Conservation (phyloP, 1,140 invertebrate genomes). For the Pseudomyrmex dendroicus region DNA sequence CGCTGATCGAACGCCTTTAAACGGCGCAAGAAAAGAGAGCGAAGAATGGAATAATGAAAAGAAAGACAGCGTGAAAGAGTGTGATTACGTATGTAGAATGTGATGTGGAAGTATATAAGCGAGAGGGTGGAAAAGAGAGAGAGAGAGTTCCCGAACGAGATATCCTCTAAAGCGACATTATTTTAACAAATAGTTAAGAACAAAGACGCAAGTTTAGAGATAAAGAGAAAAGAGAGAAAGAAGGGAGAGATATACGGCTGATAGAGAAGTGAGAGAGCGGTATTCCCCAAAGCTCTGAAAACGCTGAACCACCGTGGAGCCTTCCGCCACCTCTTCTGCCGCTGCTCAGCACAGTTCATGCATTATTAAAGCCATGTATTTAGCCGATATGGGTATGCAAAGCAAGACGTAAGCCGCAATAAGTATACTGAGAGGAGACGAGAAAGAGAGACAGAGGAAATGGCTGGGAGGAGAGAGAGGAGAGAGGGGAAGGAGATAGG, state of each 20-base stretch:
- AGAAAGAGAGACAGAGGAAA: conserved; percentile 25
- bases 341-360: conserved; percentile 79
- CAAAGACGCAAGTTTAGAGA: conserved; percentile 24
- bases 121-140: conserved; percentile 11
- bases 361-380: conserved; percentile 83
- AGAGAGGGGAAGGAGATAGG: conserved; percentile 5
- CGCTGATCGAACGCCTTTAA: conserved; percentile 73
- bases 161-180: background rate
- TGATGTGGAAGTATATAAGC: no score
- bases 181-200: conserved; percentile 23
- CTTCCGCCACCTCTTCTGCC: conserved; percentile 78
- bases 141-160: conserved; percentile 24
- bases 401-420: conserved; percentile 82
- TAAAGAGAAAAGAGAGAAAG: conserved; percentile 11
- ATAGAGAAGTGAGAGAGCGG: conserved; percentile 41
- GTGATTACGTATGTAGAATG: background rate
- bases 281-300: conserved; percentile 67
- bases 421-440: conserved; percentile 75
- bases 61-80: conserved; percentile 28
- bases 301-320: conserved; percentile 79
- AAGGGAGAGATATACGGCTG: conserved; percentile 20
- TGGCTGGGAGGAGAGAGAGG: conserved; percentile 29
- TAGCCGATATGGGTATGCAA: conserved; percentile 82
- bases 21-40: conserved; percentile 58
- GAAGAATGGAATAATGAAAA: conserved; percentile 29